Base-by-base conservation (phyloP, 2,888 invertebrate species). In the Drosophila nr. fundita region DNA sequence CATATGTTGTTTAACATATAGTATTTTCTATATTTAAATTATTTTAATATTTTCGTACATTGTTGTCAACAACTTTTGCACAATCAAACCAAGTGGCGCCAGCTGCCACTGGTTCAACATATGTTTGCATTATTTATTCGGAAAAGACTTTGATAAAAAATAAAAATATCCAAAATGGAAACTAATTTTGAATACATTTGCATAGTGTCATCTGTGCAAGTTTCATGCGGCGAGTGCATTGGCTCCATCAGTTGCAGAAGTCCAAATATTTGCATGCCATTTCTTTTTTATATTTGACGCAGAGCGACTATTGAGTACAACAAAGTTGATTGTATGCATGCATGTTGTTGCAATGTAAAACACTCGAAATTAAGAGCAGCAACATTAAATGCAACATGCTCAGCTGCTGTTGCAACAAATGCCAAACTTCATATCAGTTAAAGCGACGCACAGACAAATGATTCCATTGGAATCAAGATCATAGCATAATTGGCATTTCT, bases 121-220 rank as follows among this genome's bases (percentile, higher is more conserved):
- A 11, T 62, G 21, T 58, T 54, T 58, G 53, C 30, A 18, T 15
- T 65, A 53, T 8, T 58, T 68, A 58, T 30, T 30, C n/a, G 29
- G 1, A 49, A 49, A 38, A 61, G 30, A 30, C 48, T 42, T 13
- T 27, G 48, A 38, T 21, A 29, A n/a, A 36, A 54, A 38, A 60
- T 34, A 68, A 18, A 52, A 53, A 55, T 50, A 49, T 45, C 48
- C 67, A 70, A 86, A 86, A 87, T 76, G 79, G 81, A 90, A 91
- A 90, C 89, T 91, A 89, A 90, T 91, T 91, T 90, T 81, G 76
- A 87, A 90, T 83, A 74, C 78, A 91, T 91, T 91, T 91, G 83
- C 91, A 91, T 91, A 91, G 79, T 83, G 89, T 81, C 86, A 89
- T 84, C 87, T 89, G 91, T 78, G 82, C 70, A 70, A 78, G 78